Conservation (phyloP, 2,797 vertebrate species). For the Mionectes olivaceus region DNA sequence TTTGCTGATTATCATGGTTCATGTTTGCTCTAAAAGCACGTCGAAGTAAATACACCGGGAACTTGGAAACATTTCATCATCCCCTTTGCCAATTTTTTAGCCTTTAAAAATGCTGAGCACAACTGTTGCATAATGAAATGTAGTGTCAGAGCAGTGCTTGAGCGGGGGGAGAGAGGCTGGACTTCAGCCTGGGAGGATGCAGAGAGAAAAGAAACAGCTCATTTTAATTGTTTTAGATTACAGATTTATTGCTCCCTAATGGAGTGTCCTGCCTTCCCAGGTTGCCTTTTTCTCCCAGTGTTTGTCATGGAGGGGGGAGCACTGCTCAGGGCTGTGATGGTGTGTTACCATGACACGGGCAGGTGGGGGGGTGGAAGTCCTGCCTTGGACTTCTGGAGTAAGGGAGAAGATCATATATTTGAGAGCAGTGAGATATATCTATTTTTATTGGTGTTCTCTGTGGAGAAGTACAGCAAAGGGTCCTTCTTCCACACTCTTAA, state of each 20-base stretch:
- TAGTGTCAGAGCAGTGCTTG: not conserved
- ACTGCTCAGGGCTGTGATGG: not conserved
- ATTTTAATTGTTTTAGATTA: not conserved
- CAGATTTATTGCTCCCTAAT: not conserved
- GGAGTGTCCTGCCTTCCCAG: not conserved
- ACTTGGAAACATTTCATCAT: not conserved
- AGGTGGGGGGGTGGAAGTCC: not conserved
- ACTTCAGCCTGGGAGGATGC: not conserved
- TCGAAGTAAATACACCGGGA: not conserved
- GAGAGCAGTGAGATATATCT: not conserved
- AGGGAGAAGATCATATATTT: not conserved
- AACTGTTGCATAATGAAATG: not conserved
- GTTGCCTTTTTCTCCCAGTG: not conserved
- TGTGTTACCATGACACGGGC: rapidly evolving
- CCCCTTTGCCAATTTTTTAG: not conserved
- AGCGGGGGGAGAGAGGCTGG: not conserved
- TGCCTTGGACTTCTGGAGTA: not conserved
- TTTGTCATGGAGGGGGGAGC: not conserved
- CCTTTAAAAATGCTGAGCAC: not conserved
- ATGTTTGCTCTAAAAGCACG: not conserved
- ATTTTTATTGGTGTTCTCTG: not conserved
- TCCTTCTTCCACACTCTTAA: not conserved
- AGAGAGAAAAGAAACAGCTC: not conserved
- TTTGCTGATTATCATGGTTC: not conserved
- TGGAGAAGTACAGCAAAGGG: not conserved